phyloP scores from a whole-genome alignment of 2,797 vertebrate species.

The Brachyrhaphis roseni region DNA sequence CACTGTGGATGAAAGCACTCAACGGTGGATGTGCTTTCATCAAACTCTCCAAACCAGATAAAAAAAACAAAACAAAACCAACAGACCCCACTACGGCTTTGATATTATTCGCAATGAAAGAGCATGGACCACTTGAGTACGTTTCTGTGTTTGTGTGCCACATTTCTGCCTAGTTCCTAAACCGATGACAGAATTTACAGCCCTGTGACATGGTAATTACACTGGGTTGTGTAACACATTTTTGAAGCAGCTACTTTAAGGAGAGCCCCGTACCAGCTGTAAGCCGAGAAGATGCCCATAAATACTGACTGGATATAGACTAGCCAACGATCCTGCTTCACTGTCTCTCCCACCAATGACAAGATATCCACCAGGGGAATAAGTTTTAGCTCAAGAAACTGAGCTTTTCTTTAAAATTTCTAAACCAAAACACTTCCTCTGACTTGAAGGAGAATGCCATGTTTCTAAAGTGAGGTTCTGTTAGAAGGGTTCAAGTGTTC shows the following conservation, averaged over 20 bases:
- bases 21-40: neutral
- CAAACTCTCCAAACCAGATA: conserved; percentile 17
- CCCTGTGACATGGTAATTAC: conserved; percentile 62
- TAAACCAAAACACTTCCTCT: neutral
- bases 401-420: neutral
- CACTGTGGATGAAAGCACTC: no score
- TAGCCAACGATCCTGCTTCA: conserved; percentile 41
- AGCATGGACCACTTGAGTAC: neutral
- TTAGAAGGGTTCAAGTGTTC: neutral
- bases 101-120: neutral
- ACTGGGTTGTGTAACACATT: conserved; percentile 59
- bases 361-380: conserved; percentile 4
- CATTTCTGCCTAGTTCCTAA: conserved; percentile 42
- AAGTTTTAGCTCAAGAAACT: conserved; percentile 2
- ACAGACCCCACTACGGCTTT: neutral
- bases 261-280: conserved; percentile 59
- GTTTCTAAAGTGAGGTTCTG: neutral
- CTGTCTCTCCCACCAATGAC: conserved; percentile 10
- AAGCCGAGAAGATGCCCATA: conserved; percentile 69
- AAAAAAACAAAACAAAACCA: neutral
- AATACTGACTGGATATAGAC: conserved; percentile 71
- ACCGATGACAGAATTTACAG: conserved; percentile 69
- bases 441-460: conserved; percentile 1
- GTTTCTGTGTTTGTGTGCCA: conserved; percentile 14
- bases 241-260: conserved; percentile 71